A percentile compares a stretch with the other conserved stretches of the same genome.
These are phyloP conservation scores for Troides aeacus DNA, from an alignment of 2,888 invertebrate species.

Conservation along the genomic window DNA sequence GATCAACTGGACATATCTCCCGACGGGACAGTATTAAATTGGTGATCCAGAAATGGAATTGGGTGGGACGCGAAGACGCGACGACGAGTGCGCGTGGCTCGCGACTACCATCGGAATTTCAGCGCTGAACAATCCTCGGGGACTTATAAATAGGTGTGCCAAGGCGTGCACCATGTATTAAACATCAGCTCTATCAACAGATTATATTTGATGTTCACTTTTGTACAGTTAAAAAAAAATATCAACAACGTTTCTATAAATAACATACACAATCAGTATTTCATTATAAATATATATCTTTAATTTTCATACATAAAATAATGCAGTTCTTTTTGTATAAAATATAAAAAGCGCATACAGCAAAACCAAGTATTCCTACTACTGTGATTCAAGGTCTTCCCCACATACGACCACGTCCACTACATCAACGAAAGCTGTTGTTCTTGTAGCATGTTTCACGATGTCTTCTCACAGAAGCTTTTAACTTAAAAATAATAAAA, in stretches of 20 bases:
- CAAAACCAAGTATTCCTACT: too few species aligned
- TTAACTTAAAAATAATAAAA: too few species aligned
- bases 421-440: too few species aligned
- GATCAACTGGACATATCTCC: slow-evolving; percentile 23
- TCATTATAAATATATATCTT: too few species aligned
- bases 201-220: slow-evolving; percentile 16
- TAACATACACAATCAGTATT: too few species aligned
- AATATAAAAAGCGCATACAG: too few species aligned
- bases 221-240: neutral
- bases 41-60: slow-evolving; percentile 6
- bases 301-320: too few species aligned
- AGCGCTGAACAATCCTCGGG: slow-evolving; percentile 71
- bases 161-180: slow-evolving; percentile 49
- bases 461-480: too few species aligned
- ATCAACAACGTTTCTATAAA: neutral
- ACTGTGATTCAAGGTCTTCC: too few species aligned
- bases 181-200: slow-evolving; percentile 34
- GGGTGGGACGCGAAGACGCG: slow-evolving; percentile 46
- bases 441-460: too few species aligned
- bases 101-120: slow-evolving; percentile 71
- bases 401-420: too few species aligned
- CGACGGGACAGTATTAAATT: slow-evolving; percentile 6
- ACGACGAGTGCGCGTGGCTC: slow-evolving; percentile 55
- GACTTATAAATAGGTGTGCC: slow-evolving; percentile 78
- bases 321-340: too few species aligned